Evolutionary conservation across 2,113 vertebrate genomes (phyloP).

Genomic region (Notiomystis cincta): DNA sequence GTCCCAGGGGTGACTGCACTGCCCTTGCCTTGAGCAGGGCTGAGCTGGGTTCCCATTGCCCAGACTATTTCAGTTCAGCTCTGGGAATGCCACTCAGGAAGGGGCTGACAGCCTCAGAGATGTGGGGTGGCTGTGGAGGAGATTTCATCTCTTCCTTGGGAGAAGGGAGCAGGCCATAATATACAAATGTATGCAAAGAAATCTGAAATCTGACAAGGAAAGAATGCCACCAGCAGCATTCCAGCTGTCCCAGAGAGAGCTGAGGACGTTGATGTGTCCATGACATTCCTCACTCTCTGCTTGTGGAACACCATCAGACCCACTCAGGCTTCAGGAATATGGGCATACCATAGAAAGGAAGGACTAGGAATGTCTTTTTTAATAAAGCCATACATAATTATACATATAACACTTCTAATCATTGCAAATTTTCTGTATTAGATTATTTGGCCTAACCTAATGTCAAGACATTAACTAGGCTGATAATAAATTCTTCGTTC

Average conservation of each 20-base stretch:
- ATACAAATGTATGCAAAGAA: not conserved
- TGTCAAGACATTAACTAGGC: not conserved
- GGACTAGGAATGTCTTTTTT: not conserved
- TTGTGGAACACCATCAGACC: accelerated
- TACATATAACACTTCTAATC: not conserved
- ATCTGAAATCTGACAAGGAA: not conserved
- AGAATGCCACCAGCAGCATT: accelerated
- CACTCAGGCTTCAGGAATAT: accelerated
- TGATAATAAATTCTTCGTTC: not conserved
- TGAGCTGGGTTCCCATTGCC: not conserved
- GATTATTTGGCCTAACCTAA: not conserved
- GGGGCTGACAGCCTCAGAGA: accelerated
- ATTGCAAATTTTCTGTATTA: not conserved
- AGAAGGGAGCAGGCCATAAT: not conserved
- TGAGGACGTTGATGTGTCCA: accelerated
- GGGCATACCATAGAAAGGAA: not conserved
- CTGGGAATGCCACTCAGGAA: accelerated
- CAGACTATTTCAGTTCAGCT: not conserved
- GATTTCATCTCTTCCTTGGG: not conserved
- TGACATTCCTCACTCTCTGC: not conserved
- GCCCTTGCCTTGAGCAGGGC: accelerated
- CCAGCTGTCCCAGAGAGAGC: not conserved
- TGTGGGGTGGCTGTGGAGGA: accelerated
- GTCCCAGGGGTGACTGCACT: not conserved
- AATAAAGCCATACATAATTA: not conserved